Evolutionary conservation across 1,140 invertebrate species (phyloP).

Genomic region (Nymphalis io): DNA sequence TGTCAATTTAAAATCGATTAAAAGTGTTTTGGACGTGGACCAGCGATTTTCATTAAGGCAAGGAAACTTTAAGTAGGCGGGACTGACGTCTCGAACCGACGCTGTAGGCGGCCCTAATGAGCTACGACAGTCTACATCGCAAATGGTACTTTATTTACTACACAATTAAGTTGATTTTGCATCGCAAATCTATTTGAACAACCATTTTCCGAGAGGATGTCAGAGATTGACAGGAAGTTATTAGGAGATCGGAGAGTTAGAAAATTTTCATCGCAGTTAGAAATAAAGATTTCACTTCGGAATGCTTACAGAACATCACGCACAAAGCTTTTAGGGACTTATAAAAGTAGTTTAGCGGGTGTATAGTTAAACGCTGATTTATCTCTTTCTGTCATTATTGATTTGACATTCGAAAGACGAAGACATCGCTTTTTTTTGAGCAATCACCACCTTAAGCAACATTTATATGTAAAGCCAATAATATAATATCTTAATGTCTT

Average conservation of each 20-base stretch:
- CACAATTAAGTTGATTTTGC: constrained; percentile 42
- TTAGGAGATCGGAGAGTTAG: constrained; percentile 40
- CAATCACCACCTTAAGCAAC: too few species aligned
- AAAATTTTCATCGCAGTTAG: constrained; percentile 34
- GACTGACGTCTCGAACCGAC: constrained; percentile 50
- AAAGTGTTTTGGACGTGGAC: constrained; percentile 52
- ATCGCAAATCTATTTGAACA: constrained; percentile 37
- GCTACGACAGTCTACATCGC: constrained; percentile 38
- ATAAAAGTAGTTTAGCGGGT: too few species aligned
- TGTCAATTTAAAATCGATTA: constrained; percentile 47
- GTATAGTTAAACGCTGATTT: too few species aligned
- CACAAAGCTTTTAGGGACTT: too few species aligned
- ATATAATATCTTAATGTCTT: too few species aligned
- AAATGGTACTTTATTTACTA: constrained; percentile 53
- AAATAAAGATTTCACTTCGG: constrained; percentile 5
- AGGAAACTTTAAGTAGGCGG: constrained; percentile 54
- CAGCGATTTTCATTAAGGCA: constrained; percentile 59
- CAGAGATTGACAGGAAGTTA: constrained; percentile 55
- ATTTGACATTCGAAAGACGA: too few species aligned
- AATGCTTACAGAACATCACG: neutral
- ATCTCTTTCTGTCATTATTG: too few species aligned
- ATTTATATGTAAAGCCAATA: too few species aligned
- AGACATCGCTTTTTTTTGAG: too few species aligned
- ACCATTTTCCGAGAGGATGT: constrained; percentile 48
- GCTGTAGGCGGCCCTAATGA: constrained; percentile 66